These are phyloP conservation scores for Progne subis DNA, from an alignment of 2,113 vertebrate species.

Conservation along the genomic window DNA sequence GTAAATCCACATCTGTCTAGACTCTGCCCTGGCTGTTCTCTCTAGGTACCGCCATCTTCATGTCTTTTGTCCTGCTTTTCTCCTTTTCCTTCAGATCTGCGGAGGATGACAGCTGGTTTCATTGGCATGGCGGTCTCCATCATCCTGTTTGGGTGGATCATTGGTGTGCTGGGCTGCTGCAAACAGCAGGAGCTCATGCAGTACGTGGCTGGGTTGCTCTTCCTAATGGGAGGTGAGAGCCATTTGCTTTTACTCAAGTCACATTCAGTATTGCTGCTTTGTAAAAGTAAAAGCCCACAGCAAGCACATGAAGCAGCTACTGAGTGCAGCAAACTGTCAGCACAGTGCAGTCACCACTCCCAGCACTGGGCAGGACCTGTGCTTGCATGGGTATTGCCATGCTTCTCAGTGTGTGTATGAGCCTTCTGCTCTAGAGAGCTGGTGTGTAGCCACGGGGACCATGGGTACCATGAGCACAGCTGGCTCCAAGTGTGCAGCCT, in stretches of 20 bases:
- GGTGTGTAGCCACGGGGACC: background rate
- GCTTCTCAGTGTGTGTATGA: background rate
- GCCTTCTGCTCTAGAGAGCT: background rate
- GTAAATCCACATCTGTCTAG: background rate
- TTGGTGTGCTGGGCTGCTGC: slow-evolving; percentile 91
- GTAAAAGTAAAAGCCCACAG: background rate
- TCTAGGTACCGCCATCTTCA: background rate
- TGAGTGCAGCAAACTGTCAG: background rate
- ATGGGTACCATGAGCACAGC: background rate
- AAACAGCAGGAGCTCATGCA: slow-evolving; percentile 94
- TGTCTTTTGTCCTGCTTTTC: background rate
- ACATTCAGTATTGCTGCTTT: background rate
- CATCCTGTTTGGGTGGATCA: slow-evolving; percentile 91
- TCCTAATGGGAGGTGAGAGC: slow-evolving; percentile 92
- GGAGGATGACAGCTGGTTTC: slow-evolving; percentile 92
- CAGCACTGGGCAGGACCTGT: background rate
- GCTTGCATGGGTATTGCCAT: background rate
- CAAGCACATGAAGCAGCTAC: background rate
- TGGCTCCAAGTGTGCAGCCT: background rate
- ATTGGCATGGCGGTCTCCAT: slow-evolving; percentile 94
- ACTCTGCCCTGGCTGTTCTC: background rate
- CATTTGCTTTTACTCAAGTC: background rate
- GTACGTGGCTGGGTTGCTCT: slow-evolving; percentile 92
- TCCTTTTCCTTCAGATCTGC: slow-evolving; percentile 78
- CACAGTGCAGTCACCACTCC: background rate